Evolutionary conservation across 2,113 vertebrate species (phyloP).

Genomic region (Alligator mississippiensis): DNA sequence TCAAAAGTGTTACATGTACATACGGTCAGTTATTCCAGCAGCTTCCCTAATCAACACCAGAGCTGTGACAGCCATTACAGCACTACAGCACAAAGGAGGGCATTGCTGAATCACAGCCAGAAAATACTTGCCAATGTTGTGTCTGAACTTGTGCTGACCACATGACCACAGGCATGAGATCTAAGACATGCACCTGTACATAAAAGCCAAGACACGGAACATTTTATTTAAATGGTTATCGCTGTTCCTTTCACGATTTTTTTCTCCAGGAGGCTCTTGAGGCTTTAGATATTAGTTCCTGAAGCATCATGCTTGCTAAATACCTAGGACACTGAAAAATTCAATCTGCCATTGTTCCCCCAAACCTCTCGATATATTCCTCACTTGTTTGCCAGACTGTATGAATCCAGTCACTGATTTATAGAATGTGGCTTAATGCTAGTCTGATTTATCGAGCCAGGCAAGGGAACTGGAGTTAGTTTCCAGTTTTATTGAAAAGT

Average conservation of each 20-base stretch:
- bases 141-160: neutral
- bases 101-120: neutral
- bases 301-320: neutral
- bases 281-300: conserved; percentile 1
- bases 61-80: conserved; percentile 10
- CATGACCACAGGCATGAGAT: neutral
- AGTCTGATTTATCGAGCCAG: neutral
- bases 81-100: conserved; percentile 23
- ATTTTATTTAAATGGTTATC: neutral
- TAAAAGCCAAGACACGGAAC: neutral
- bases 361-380: conserved; percentile 1
- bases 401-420: conserved; percentile 36
- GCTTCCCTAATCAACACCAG: conserved; percentile 50
- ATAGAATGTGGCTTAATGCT: conserved; percentile 13
- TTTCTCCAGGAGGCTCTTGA: neutral
- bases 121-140: too few species aligned
- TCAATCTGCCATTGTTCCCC: neutral
- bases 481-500: conserved; percentile 39
- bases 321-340: conserved; percentile 15
- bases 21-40: conserved; percentile 61
- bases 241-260: neutral
- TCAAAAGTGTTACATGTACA: conserved; percentile 61
- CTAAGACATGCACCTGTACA: neutral
- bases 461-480: neutral
- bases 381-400: conserved; percentile 1